Percentiles rank a stretch among this genome's conserved stretches.
Conservation (phyloP, 1,140 invertebrate genomes). For the Procambarus clarkii region DNA sequence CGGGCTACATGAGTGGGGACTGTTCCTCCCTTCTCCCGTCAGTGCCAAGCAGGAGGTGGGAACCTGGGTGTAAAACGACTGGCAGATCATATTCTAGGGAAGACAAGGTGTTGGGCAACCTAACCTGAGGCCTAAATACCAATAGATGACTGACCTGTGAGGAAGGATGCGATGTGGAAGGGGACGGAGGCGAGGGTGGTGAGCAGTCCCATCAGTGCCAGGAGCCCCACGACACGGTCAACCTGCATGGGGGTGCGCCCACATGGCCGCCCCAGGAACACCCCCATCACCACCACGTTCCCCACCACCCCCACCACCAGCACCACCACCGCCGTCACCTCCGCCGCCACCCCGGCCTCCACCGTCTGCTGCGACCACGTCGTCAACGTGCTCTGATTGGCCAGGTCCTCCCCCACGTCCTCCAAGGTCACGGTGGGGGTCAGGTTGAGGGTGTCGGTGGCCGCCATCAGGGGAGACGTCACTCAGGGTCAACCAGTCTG, state of each 20-base stretch:
- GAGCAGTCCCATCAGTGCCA: slow-evolving; percentile 44
- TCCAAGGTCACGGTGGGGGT: too few relatives aligned
- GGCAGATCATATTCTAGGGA: too few relatives aligned
- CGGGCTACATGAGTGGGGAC: too few relatives aligned
- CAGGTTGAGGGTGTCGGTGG: too few relatives aligned
- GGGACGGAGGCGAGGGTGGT: slow-evolving; percentile 41
- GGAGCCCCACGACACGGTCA: slow-evolving; percentile 44
- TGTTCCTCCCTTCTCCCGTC: too few relatives aligned
- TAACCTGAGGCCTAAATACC: too few relatives aligned
- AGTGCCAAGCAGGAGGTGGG: too few relatives aligned
- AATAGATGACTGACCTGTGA: neutral
- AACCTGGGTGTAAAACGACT: too few relatives aligned
- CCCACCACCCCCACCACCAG: slow-evolving; percentile 49
- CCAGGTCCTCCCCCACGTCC: neutral
- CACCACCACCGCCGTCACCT: slow-evolving; percentile 14
- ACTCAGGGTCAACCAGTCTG: too few relatives aligned
- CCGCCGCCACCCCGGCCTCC: neutral
- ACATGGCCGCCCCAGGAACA: slow-evolving; percentile 50
- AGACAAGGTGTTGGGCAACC: too few relatives aligned
- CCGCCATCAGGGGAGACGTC: too few relatives aligned
- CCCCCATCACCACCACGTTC: slow-evolving; percentile 35
- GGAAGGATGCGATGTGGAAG: slow-evolving; percentile 32
- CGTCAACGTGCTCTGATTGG: neutral
- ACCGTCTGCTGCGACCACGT: neutral
- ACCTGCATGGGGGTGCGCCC: slow-evolving; percentile 52